These are phyloP conservation scores for Mormyrus proboscirostris DNA, from an alignment of 2,797 vertebrate species.

Conservation along the genomic window DNA sequence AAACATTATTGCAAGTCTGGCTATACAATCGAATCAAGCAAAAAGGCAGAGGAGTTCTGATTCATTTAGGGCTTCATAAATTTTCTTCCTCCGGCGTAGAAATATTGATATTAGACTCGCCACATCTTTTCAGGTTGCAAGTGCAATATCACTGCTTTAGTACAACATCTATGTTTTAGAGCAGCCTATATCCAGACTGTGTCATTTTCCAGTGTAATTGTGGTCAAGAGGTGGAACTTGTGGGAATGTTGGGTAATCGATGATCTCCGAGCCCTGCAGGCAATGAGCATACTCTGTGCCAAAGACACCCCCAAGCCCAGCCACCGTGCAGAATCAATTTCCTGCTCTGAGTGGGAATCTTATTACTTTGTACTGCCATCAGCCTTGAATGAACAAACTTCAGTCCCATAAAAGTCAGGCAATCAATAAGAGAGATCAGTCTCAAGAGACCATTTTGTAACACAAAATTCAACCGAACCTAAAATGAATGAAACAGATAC, in stretches of 20 bases:
- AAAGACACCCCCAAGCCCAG: not conserved
- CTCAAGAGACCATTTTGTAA: not conserved
- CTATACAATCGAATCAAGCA: not conserved
- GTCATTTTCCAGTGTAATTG: not conserved
- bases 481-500: conserved; percentile 13
- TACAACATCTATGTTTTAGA: not conserved
- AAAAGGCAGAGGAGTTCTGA: not conserved
- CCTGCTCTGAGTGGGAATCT: not conserved
- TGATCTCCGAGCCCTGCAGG: not conserved
- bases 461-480: not conserved
- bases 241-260: conserved; percentile 11
- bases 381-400: conserved; percentile 5
- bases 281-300: not conserved
- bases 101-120: not conserved
- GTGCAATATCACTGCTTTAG: not conserved
- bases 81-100: not conserved
- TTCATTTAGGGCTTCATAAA: not conserved
- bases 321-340: conserved; percentile 25
- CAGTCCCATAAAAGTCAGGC: conserved; percentile 13
- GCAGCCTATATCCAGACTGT: not conserved
- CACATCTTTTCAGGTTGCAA: not conserved
- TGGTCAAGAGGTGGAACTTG: not conserved
- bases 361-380: not conserved
- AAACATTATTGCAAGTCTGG: not conserved
- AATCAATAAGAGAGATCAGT: not conserved